Evolutionary conservation across 1,140 invertebrate species (phyloP).

Genomic region (Zaprionus inermis): DNA sequence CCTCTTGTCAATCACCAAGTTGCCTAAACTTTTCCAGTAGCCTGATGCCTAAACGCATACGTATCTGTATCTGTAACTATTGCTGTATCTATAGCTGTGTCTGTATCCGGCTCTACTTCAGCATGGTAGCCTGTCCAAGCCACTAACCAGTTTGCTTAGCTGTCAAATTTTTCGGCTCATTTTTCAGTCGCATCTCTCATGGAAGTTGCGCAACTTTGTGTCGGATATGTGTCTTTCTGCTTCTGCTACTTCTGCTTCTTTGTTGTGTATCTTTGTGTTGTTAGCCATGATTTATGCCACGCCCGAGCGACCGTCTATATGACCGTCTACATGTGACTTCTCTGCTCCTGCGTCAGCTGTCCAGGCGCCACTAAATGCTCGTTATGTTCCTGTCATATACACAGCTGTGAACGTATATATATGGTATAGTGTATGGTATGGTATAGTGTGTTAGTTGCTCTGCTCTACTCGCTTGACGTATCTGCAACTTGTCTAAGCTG

Average conservation of each 20-base stretch:
- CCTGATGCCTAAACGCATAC: conserved; percentile 14
- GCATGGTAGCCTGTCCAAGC: conserved; percentile 7
- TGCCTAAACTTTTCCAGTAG: conserved; percentile 50
- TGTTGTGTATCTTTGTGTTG: conserved; percentile 27
- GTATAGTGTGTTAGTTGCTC: conserved; percentile 2
- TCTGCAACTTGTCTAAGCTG: conserved; percentile 33
- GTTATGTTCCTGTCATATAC: conserved; percentile 40
- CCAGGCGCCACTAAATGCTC: conserved; percentile 49
- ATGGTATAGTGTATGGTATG: conserved; percentile 34
- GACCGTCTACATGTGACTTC: conserved; percentile 56
- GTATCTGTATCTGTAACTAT: conserved; percentile 17
- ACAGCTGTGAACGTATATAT: conserved; percentile 6
- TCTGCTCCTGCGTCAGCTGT: conserved; percentile 41
- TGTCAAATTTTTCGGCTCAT: conserved; percentile 48
- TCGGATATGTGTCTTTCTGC: conserved; percentile 6
- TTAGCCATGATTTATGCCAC: conserved; percentile 51
- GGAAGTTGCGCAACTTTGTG: conserved; percentile 40
- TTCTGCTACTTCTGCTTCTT: neutral
- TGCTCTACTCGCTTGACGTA: conserved; percentile 7
- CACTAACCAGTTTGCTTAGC: conserved; percentile 29
- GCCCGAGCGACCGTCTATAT: conserved; percentile 55
- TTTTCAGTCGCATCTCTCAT: conserved; percentile 32
- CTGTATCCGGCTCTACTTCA: conserved; percentile 8
- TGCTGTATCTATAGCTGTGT: conserved; percentile 8
- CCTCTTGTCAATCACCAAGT: conserved; percentile 64